Evolutionary conservation across 2,888 invertebrate species (phyloP).

Genomic region (Spilosoma lubricipeda): DNA sequence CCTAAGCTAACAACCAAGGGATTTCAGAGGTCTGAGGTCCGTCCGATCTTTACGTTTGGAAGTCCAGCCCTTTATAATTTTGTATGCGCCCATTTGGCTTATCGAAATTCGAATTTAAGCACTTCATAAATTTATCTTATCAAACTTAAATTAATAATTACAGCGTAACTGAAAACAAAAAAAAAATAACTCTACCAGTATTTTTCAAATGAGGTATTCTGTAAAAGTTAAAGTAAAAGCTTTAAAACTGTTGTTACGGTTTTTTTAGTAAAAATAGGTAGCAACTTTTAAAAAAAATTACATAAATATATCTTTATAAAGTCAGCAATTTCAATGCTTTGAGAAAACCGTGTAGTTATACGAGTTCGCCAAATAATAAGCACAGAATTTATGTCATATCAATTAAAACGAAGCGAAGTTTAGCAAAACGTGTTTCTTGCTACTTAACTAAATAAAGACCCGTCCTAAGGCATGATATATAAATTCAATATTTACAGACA

Average conservation of each 20-base stretch:
- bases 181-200: neutral
- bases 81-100: slow-evolving; percentile 34
- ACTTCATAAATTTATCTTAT: slow-evolving; percentile 12
- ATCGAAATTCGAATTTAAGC: slow-evolving; percentile 29
- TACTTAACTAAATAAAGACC: neutral
- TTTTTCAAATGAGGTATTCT: neutral
- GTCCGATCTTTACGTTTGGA: slow-evolving; percentile 27
- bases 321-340: neutral
- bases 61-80: slow-evolving; percentile 23
- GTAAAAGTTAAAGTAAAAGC: neutral
- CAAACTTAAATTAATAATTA: neutral
- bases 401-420: neutral
- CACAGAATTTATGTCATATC: neutral
- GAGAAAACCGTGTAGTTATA: neutral
- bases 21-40: slow-evolving; percentile 20
- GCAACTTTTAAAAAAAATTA: neutral
- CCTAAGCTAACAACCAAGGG: slow-evolving; percentile 57
- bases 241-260: no score
- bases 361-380: neutral
- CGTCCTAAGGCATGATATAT: neutral
- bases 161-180: no score
- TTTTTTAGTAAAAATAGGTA: neutral
- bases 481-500: slow-evolving; percentile 13
- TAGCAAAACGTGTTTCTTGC: neutral
- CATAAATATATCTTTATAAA: neutral